Conservation (phyloP, 30 jellyfish, hydroid and myxozoan species). For the Cassiopea xamachana region DNA sequence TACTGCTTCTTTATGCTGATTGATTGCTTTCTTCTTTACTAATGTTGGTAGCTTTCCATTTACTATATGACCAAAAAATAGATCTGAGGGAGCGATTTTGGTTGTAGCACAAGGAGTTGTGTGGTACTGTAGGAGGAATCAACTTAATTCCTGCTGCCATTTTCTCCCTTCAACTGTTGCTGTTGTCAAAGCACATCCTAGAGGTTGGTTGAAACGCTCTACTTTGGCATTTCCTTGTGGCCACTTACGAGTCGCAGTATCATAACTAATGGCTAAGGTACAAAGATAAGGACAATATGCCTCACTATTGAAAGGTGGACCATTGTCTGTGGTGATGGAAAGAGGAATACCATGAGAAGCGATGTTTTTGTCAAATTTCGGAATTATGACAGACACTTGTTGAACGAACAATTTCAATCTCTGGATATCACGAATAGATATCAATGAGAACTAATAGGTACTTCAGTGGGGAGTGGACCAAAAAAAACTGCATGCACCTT, state of each 20-base stretch:
- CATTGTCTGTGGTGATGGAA: slow-evolving; percentile 40
- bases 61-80: background rate
- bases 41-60: slow-evolving; percentile 28
- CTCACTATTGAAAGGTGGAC: slow-evolving; percentile 56
- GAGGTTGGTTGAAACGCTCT: slow-evolving; percentile 53
- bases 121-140: background rate
- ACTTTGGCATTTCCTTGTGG: slow-evolving; percentile 62
- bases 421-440: slow-evolving; percentile 67
- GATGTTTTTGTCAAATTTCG: slow-evolving; percentile 13
- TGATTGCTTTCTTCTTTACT: background rate
- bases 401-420: slow-evolving; percentile 43
- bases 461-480: slow-evolving; percentile 56
- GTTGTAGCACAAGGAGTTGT: slow-evolving; percentile 15
- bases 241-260: slow-evolving; percentile 41
- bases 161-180: slow-evolving; percentile 26
- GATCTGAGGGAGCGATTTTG: slow-evolving; percentile 12
- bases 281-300: slow-evolving; percentile 17
- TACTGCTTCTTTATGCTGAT: slow-evolving; percentile 3
- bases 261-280: slow-evolving; percentile 31
- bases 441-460: slow-evolving; percentile 42
- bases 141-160: background rate
- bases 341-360: slow-evolving; percentile 50
- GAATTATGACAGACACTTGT: slow-evolving; percentile 47
- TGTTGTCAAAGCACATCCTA: slow-evolving; percentile 57
- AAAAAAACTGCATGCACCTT: background rate